Evolutionary conservation across 2,888 invertebrate genomes (phyloP), one percentile per base, ranked within the genome.

Genomic region (Phyllotreta striolata): DNA sequence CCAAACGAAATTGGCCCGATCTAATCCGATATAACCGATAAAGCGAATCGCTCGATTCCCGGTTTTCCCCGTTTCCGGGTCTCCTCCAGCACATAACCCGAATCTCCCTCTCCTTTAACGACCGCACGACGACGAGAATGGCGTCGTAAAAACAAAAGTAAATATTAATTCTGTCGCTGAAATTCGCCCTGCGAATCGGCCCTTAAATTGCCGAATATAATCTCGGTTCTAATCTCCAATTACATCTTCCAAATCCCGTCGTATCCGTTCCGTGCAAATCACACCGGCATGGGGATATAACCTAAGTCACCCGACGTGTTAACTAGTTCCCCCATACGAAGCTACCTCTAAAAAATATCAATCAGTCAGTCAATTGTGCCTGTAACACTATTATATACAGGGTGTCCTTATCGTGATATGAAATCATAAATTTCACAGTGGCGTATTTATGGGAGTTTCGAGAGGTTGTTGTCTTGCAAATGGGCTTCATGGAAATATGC

Each of bases 201-300:
- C 70, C 71, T 72, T 72, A 71, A 73, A 72, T 73, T 72, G 69
- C 68, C 70, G 73, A 72, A 72, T 74, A 76, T 76, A 76, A 76
- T 76, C 73, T 71, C 68, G 68, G 66, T 66, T 72, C 70, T 74
- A 74, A 76, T 73, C 76, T 74, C 73, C 76, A 74, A 76, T 76
- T 76, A 76, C 76, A 73, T 70, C 72, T 69, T 71, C 70, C 69
- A 74, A 75, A 75, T 74, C 74, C 75, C 66, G 62, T 59, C 40
- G 54, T 24, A 24, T 24, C 24, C 24, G 24, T 24, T 24, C 24
- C 24, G 24, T 24, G 24, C 24, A 24, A 24, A 24, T 24, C 24
- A 24, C 24, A 24, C 24, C 24, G 24, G 24, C 24, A 24, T 24
- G 4, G 24, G 24, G 24, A 24, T 24, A 24, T 24, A 24, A 24